Base-by-base conservation (phyloP, 1,140 invertebrate species). In the Bursaphelenchus mucronatus region DNA sequence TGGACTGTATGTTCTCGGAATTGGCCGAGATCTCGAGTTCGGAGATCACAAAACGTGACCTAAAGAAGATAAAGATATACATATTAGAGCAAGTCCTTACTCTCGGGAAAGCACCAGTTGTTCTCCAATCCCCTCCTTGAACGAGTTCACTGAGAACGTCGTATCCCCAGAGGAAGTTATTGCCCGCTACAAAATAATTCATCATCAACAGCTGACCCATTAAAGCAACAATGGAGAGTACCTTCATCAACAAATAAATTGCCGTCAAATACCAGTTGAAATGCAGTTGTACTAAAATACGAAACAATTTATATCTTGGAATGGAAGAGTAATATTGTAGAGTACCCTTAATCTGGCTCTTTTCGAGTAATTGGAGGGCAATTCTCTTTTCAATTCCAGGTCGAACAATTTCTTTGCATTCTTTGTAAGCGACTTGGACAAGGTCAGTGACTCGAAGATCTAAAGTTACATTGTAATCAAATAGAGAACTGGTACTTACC, bases 241-340 rank as follows among this genome's bases (percentile, higher is more conserved):
- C 9, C 56, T 73, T 73, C 71, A 73, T 73, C 9, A 73, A n/a
- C n/a, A 73, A 66, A 44, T 73, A 73, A 47, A 64, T 76, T 15
- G 49, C 17, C 11, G 71, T 68, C 40, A 73, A 57, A 43, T 71
- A 71, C 45, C 69, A 71, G 54, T 71, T 56, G 59, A 73, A 71
- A 10, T 44, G 59, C 8, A 73, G 40, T 11, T 50, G 61, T 13
- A 57, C 70, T 30, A 30, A 30, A 30, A 30, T 30, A 30, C 30
- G 30, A 30, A 30, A 30, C 30, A 30, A 5, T 30, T 30, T 30
- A 30, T 30, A 30, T 30, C 30, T 30, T 5, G 30, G 30, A 30
- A 30, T 30, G 30, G 30, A 5, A 70, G 71, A 41, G 8, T 21
- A 10, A 17, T 74, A 15, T 19, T 15, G 10, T 40, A 69, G 11